phyloP scores from a whole-genome alignment of 1,140 invertebrate species.

The Wiebesia pumilae region DNA sequence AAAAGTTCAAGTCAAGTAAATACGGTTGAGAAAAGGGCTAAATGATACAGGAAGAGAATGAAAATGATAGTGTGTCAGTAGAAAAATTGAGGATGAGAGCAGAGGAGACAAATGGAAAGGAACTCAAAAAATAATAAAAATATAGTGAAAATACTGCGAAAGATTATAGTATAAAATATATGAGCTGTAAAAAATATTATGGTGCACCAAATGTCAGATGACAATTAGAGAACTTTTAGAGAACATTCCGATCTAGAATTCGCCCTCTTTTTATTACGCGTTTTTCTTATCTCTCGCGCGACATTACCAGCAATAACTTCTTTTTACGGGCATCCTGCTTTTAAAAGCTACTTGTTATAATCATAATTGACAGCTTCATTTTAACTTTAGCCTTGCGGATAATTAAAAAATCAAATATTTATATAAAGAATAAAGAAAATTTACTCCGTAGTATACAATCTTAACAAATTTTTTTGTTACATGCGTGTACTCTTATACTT shows the following conservation, averaged over 20 bases:
- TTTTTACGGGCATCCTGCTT: not conserved
- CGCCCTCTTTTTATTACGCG: not conserved
- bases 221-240: not conserved
- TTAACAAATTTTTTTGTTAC: not conserved
- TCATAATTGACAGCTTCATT: not conserved
- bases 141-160: conserved; percentile 7
- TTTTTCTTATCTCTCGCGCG: not conserved
- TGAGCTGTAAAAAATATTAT: conserved; percentile 23
- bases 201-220: not conserved
- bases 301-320: too few relatives aligned
- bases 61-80: not conserved
- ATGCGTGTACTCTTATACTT: not conserved
- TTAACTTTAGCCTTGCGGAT: not conserved
- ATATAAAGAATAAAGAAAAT: not conserved
- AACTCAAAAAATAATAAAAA: conserved; percentile 20
- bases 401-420: not conserved
- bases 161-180: not conserved
- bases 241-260: not conserved
- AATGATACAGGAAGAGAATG: conserved; percentile 16
- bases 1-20: conserved; percentile 37
- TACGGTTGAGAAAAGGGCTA: conserved; percentile 20
- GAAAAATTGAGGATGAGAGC: not conserved
- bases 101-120: not conserved
- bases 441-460: too few relatives aligned
- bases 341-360: not conserved